Evolutionary conservation across 37 sponge, comb jelly and placozoan species (phyloP).

Genomic region (Haliclona indistincta): DNA sequence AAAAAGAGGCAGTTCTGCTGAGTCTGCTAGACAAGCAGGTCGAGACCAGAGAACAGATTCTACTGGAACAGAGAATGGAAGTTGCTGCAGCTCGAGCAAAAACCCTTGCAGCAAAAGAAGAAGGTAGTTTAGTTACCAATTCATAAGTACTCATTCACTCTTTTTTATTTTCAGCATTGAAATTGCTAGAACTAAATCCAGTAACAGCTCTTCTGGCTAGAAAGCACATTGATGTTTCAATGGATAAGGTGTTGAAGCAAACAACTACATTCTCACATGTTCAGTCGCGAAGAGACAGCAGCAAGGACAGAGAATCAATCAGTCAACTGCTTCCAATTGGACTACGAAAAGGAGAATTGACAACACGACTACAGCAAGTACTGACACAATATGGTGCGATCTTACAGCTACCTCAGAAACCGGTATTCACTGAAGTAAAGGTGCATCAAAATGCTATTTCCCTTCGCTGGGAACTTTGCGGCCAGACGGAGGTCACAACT

Average conservation of each 20-base stretch:
- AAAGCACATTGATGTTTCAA: constrained; percentile 57
- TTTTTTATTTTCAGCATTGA: constrained; percentile 21
- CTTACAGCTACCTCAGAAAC: constrained; percentile 60
- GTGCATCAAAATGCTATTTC: constrained; percentile 24
- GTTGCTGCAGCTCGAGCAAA: constrained; percentile 52
- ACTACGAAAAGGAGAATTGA: constrained; percentile 16
- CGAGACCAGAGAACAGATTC: constrained; percentile 61
- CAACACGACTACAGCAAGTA: constrained; percentile 15
- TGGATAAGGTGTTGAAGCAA: constrained; percentile 37
- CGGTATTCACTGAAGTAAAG: constrained; percentile 16
- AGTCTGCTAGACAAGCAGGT: constrained; percentile 74
- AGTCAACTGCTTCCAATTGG: constrained; percentile 1
- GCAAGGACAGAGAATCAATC: too few relatives aligned
- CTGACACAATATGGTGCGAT: constrained; percentile 68
- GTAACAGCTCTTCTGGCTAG: constrained; percentile 59
- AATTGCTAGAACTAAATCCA: constrained; percentile 58
- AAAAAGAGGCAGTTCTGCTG: constrained; percentile 64
- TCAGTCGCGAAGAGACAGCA: neutral
- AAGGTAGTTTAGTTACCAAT: constrained; percentile 35
- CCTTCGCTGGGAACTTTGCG: constrained; percentile 42
- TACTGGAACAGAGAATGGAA: constrained; percentile 61
- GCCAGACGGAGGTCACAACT: constrained; percentile 15
- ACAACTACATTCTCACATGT: constrained; percentile 1
- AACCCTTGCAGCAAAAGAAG: constrained; percentile 57
- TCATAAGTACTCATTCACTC: neutral